Evolutionary conservation across 2,888 invertebrate genomes (phyloP).

Genomic region (Zeuzera pyrina): DNA sequence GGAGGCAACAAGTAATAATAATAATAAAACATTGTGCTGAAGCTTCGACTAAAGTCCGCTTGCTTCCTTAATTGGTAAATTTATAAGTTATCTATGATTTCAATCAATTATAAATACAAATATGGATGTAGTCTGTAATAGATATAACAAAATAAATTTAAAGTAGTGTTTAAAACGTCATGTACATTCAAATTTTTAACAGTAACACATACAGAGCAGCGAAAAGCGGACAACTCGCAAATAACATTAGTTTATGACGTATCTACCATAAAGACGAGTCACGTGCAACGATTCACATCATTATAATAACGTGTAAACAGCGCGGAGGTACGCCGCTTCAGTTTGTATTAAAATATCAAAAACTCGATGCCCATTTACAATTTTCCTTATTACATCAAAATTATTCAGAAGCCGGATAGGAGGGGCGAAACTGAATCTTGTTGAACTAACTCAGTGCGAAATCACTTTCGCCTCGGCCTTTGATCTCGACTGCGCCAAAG

Average conservation of each 20-base stretch:
- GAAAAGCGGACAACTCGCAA: conserved; percentile 9
- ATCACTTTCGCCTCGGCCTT: conserved; percentile 69
- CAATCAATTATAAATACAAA: too few relatives aligned
- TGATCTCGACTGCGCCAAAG: conserved; percentile 70
- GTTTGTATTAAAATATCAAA: conserved; percentile 30
- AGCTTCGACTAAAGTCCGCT: too few relatives aligned
- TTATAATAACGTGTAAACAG: conserved; percentile 24
- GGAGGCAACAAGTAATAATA: too few relatives aligned
- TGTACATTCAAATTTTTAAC: conserved; percentile 3
- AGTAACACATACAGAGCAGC: conserved; percentile 6
- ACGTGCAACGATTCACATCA: conserved; percentile 25
- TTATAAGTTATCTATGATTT: too few relatives aligned
- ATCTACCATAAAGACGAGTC: conserved; percentile 12
- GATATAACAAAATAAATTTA: too few relatives aligned
- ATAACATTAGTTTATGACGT: conserved; percentile 8
- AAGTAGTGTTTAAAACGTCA: too few relatives aligned
- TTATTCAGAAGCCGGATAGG: conserved; percentile 60
- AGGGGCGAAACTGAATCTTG: conserved; percentile 64
- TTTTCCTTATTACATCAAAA: conserved; percentile 66
- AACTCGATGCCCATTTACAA: conserved; percentile 59
- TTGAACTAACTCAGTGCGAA: conserved; percentile 72
- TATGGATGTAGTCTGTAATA: too few relatives aligned
- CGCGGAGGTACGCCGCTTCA: conserved; percentile 10
- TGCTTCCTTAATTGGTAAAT: too few relatives aligned
- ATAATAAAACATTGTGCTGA: too few relatives aligned